Conservation (phyloP, 2,797 vertebrate genomes). For the Lates japonicus region DNA sequence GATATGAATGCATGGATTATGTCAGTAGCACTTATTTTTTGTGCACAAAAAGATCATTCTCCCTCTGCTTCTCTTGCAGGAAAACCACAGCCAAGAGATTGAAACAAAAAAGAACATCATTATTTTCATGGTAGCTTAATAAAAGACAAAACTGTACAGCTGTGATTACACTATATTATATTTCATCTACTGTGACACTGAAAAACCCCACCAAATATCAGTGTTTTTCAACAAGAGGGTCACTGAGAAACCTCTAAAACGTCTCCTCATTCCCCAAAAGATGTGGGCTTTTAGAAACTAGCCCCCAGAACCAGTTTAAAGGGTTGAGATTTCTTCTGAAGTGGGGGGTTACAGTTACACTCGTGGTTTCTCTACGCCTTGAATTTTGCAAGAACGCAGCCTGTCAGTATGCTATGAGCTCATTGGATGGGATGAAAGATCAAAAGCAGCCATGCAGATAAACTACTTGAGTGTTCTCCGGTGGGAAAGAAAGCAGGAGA, state of each 20-base stretch:
- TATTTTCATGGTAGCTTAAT: conserved; percentile 2
- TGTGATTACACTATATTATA: not conserved
- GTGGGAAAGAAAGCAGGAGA: conserved; percentile 53
- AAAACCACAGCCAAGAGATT: not conserved
- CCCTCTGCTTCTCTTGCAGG: not conserved
- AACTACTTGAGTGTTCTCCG: conserved; percentile 62
- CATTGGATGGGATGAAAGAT: conserved; percentile 71
- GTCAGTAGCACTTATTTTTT: not conserved
- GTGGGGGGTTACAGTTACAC: conserved; percentile 39
- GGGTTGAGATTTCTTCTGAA: conserved; percentile 39
- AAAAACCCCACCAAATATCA: conserved; percentile 22
- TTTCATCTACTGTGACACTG: not conserved
- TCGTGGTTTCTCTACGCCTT: conserved; percentile 50
- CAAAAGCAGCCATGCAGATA: conserved; percentile 71
- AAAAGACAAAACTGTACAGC: not conserved
- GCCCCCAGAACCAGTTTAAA: conserved; percentile 30
- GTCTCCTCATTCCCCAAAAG: conserved; percentile 28
- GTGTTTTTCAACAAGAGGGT: conserved; percentile 34
- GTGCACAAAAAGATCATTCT: not conserved
- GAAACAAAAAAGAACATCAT: conserved; percentile 7
- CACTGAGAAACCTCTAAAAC: conserved; percentile 42
- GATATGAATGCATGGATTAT: not conserved
- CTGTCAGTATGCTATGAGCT: conserved; percentile 61
- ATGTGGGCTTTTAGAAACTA: conserved; percentile 36
- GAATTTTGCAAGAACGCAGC: conserved; percentile 48